phyloP scores from a whole-genome alignment of 2,113 vertebrate species.

The Engraulis encrasicolus region DNA sequence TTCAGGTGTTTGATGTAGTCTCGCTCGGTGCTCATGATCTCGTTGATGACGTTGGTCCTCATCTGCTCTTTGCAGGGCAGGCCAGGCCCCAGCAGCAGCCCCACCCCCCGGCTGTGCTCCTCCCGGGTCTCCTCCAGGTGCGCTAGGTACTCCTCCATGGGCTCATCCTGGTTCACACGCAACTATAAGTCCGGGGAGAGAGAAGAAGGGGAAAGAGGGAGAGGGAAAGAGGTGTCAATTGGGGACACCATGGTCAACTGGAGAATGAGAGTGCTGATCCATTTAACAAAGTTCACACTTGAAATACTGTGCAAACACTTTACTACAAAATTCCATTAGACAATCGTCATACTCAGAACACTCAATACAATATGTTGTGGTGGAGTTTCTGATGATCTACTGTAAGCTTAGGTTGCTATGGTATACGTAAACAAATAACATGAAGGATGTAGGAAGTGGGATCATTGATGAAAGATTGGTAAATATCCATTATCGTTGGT shows the following conservation, averaged over 20 bases:
- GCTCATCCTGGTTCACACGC: conserved; percentile 97
- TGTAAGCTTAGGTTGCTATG: background rate
- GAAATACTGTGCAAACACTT: too few species aligned
- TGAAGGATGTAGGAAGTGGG: background rate
- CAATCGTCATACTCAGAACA: too few species aligned
- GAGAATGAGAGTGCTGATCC: background rate
- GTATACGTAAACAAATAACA: background rate
- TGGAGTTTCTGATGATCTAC: background rate
- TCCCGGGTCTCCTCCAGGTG: conserved; percentile 73
- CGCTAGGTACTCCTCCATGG: conserved; percentile 82
- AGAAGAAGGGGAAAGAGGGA: background rate
- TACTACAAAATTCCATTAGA: too few species aligned
- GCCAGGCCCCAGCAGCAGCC: conserved; percentile 75
- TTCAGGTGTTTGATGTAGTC: conserved; percentile 98
- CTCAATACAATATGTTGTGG: background rate
- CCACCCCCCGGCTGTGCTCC: conserved; percentile 66
- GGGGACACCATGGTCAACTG: background rate
- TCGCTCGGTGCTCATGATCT: conserved; percentile 94
- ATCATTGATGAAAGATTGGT: too few species aligned
- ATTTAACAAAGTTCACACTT: background rate
- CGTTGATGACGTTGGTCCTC: conserved; percentile 95
- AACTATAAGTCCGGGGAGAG: conserved; percentile 83
- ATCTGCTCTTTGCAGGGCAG: conserved; percentile 93
- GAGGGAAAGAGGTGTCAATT: background rate
- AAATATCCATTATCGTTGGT: too few species aligned